Base-by-base conservation (phyloP, 2,797 vertebrate species). In the Neolamprologus multifasciatus region DNA sequence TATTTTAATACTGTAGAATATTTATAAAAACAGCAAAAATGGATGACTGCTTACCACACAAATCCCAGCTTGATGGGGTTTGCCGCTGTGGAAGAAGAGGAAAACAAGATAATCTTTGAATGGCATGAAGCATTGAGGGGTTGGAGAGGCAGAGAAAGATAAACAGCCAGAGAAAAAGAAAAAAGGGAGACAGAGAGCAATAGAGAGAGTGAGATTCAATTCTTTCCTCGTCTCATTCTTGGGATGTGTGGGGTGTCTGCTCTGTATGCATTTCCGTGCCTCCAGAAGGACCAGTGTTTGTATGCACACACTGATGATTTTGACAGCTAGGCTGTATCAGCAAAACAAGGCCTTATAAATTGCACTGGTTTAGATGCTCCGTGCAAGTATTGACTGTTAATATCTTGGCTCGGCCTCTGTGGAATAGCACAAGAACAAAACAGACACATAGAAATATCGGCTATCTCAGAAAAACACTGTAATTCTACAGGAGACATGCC, bases 321-420 rank as follows among this genome's bases (percentile, higher is more conserved):
- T 96, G 95, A 96, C 96, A 97, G 95, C 89, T 77, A 6, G 92
- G 91, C 96, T 95, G 94, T 85, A 94, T 96, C 96, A 97, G 96
- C 96, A 95, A 91, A 95, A 96, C 94, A 84, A 91, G 89, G 87
- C 85, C 81, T 94, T 92, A 95, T 96, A 96, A 95, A 96, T 96
- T 92, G 90, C 93, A 86, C 88, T 92, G 92, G 92, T 95, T 95
- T 95, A 89, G 89, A 95, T 89, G 88, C 87, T 78, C 80, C 45
- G 55, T 88, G 91, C 92, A 92, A 92, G 90, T 92, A 92, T 93
- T 88, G 89, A 93, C 93, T 94, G 85, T 92, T 95, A 95, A 96
- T 95, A 93, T 92, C 83, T 85, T 67, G 57, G 64, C 82, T 14
- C 19, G 71, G 87, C 79, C 84, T 84, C 87, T 6, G 13, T 82